Percentiles rank a stretch among this genome's conserved stretches.
Evolutionary conservation across 2,888 invertebrate genomes (phyloP).

Genomic region (Melanchra persicariae): DNA sequence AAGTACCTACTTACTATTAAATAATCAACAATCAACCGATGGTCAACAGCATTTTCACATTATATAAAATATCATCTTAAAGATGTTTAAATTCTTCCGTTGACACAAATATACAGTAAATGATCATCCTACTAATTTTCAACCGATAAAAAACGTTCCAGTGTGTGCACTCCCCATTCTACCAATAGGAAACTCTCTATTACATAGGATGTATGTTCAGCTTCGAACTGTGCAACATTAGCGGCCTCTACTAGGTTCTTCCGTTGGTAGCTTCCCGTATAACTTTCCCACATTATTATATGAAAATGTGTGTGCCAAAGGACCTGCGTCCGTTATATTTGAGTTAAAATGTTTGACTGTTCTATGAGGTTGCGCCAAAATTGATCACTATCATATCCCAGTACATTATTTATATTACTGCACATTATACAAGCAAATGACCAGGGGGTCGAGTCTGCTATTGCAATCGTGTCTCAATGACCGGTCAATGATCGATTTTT

Average conservation of each 20-base stretch:
- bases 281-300: conserved; percentile 56
- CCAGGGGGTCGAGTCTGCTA: no score
- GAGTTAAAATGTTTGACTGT: neutral
- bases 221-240: conserved; percentile 55
- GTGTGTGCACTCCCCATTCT: conserved; percentile 19
- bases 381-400: no score
- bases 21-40: no score
- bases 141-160: neutral
- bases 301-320: conserved; percentile 39
- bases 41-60: neutral
- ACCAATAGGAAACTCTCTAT: conserved; percentile 66
- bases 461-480: no score
- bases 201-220: conserved; percentile 58
- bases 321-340: conserved; percentile 12
- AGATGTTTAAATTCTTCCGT: neutral
- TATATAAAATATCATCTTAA: neutral
- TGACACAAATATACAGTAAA: neutral
- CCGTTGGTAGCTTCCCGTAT: conserved; percentile 49
- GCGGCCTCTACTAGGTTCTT: conserved; percentile 48
- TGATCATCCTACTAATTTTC: neutral
- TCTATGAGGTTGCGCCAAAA: neutral
- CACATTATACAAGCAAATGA: no score
- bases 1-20: no score
- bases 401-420: no score
- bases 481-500: no score